Percentiles rank a stretch among this genome's conserved stretches.
Conservation (phyloP, 2,113 vertebrate species). For the Apteryx owenii region DNA sequence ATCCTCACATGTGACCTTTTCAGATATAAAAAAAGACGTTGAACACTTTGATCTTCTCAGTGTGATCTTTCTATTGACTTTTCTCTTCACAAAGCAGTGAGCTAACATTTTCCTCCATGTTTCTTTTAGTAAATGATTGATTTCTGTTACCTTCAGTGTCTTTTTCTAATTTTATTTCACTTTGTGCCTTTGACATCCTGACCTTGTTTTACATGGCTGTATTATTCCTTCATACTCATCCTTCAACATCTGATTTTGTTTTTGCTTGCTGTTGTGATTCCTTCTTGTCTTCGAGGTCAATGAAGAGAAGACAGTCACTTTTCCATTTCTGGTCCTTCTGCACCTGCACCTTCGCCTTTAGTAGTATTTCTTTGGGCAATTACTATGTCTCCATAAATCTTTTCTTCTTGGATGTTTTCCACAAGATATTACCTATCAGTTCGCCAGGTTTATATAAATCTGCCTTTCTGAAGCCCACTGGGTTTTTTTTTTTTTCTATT, state of each 20-base stretch:
- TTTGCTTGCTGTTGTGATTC: background rate
- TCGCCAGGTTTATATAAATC: background rate
- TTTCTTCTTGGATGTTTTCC: background rate
- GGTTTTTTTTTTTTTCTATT: background rate
- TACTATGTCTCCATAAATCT: background rate
- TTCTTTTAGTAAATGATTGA: background rate
- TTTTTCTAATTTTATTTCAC: background rate
- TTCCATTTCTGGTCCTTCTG: constrained; percentile 8
- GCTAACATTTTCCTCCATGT: background rate
- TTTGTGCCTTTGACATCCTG: background rate
- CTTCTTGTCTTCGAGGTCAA: background rate
- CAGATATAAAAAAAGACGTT: background rate
- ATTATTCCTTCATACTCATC: background rate
- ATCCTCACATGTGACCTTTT: background rate
- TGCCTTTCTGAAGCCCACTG: background rate
- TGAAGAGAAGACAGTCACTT: background rate
- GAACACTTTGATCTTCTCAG: background rate
- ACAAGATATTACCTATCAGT: background rate
- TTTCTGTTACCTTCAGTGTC: constrained; percentile 11
- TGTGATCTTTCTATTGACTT: background rate
- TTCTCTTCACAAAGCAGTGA: background rate
- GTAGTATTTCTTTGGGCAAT: background rate
- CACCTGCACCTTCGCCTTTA: background rate
- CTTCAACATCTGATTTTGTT: constrained; percentile 17
- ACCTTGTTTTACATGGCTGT: background rate